Base-by-base conservation (phyloP, 2,888 invertebrate genomes). In the Metellina segmentata region DNA sequence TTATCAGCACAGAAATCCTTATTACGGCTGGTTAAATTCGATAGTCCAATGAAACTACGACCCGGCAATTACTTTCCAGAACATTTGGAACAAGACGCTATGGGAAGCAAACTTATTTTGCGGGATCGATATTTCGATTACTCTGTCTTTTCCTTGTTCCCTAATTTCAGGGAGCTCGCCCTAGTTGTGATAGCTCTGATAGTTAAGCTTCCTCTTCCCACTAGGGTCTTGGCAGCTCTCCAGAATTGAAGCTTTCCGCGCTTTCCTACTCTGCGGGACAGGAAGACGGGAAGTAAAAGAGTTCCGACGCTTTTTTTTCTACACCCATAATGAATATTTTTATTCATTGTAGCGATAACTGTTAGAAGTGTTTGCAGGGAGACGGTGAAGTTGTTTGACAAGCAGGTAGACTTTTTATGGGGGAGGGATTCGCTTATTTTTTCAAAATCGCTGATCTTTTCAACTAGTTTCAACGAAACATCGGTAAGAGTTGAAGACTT, bases 111-210 rank as follows among this genome's bases (percentile, higher is more conserved):
- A 53, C 83, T 52, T 53, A 83, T 83, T 74, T 20, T 13, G 79
- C 13, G 53, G 20, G 79, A 87, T 87, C 87, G 72, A 87, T 87
- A 87, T 61, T 87, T 87, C 87, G 81, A 87, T 87, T 49, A 87
- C 86, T 52, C 16, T 51, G 19, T 49, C 61, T 78, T 49, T 75
- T 75, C 78, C 81, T 71, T 71, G 69, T 51, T 53, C 79, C 75
- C 81, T 75, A 77, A 88, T 81, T 88, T 74, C 75, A n/a, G n/a
- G 75, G 51, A 79, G 81, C 53, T 34, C 34, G 49, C 52, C 20
- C 81, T 87, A 77, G 69, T 77, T 75, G 85, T 78, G 85, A 87
- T 87, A 75, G 88, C 75, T 69, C 53, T 81, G 88, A 81, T 88
- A 88, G 81, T 88, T 88, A 81, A 72, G 71, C 52, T 53, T 74